phyloP scores from a whole-genome alignment of 1,140 invertebrate genomes.

The Epicauta chinensis region DNA sequence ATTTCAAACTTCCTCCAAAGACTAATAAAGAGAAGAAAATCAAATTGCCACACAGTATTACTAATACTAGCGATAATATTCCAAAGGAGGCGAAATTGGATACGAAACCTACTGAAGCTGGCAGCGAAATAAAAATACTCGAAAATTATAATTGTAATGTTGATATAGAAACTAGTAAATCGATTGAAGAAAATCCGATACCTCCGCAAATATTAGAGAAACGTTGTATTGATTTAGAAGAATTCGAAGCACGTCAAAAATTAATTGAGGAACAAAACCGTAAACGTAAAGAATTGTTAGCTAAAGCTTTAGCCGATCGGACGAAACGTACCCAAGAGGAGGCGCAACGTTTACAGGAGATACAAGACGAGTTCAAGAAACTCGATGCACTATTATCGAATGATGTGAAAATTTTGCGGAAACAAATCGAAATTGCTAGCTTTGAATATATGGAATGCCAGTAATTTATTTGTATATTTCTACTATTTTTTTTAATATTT shows the following conservation, averaged over 20 bases:
- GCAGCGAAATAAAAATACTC: background rate
- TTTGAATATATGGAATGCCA: constrained; percentile 60
- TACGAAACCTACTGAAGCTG: background rate
- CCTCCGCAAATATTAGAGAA: background rate
- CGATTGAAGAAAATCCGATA: background rate
- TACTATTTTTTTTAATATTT: background rate
- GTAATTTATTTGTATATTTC: constrained; percentile 43
- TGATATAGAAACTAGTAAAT: constrained; percentile 2
- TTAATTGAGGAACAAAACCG: constrained; percentile 72
- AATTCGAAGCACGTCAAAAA: constrained; percentile 64
- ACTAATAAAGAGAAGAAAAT: background rate
- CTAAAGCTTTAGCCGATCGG: constrained; percentile 66
- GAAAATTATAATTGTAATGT: too few relatives aligned
- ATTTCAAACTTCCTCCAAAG: background rate
- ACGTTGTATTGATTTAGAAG: constrained; percentile 43
- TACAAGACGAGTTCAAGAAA: constrained; percentile 64
- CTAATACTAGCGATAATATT: background rate
- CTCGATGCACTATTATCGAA: constrained; percentile 58
- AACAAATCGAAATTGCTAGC: constrained; percentile 70
- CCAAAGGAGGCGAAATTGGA: too few relatives aligned
- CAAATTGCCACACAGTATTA: background rate
- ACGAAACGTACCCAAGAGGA: constrained; percentile 66
- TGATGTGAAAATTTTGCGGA: constrained; percentile 67
- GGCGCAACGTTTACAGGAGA: constrained; percentile 58
- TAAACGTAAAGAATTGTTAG: constrained; percentile 61